These are phyloP conservation scores for Echinarachnius parma DNA, from an alignment of 53 echinoderm and acorn worm genomes.

Conservation along the genomic window DNA sequence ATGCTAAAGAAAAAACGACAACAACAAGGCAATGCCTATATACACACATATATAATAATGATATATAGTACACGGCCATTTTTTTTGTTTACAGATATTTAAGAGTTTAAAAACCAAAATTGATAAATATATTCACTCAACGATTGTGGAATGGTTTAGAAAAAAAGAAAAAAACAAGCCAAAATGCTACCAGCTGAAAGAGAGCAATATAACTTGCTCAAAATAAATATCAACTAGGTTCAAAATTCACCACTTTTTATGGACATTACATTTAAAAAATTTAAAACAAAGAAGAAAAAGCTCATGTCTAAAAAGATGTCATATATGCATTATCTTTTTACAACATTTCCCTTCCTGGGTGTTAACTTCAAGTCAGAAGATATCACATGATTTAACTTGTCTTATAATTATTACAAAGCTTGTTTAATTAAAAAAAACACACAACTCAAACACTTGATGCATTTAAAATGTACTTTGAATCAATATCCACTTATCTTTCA, in stretches of 20 bases:
- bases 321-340: too few relatives aligned
- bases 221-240: too few relatives aligned
- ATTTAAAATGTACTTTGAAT: neutral
- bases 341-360: too few relatives aligned
- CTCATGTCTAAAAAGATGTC: neutral
- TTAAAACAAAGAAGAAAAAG: too few relatives aligned
- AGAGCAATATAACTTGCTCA: too few relatives aligned
- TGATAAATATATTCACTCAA: neutral
- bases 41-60: neutral
- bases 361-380: neutral
- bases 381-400: slow-evolving; percentile 4
- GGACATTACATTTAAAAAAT: too few relatives aligned
- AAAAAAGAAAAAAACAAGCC: too few relatives aligned
- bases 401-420: too few relatives aligned
- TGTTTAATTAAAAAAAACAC: neutral
- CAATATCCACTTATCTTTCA: neutral
- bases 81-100: slow-evolving; percentile 39
- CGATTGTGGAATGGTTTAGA: slow-evolving; percentile 35
- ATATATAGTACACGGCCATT: slow-evolving; percentile 39
- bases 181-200: too few relatives aligned
- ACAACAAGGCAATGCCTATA: neutral
- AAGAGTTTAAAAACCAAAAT: slow-evolving; percentile 7
- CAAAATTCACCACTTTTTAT: too few relatives aligned
- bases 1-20: neutral
- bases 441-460: neutral